A percentile compares a stretch with the other conserved stretches of the same genome.
phyloP scores from a whole-genome alignment of 2,888 invertebrate species.

The Pinctada fucata region DNA sequence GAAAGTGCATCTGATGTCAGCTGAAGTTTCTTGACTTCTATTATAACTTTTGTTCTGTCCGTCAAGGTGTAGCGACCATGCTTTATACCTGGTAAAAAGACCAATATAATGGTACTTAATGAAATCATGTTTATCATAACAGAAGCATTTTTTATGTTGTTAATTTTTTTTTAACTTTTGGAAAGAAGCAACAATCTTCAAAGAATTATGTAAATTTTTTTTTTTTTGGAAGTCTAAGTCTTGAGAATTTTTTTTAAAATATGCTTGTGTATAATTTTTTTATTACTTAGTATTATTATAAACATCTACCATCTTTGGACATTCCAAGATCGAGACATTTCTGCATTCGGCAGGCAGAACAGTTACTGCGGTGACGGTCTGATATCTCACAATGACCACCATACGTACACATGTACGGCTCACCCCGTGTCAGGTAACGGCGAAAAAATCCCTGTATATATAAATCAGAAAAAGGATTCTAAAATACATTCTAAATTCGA shows the following conservation, averaged over 20 bases:
- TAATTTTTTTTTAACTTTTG: too few relatives aligned
- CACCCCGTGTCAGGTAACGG: conserved; percentile 33
- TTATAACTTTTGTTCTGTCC: conserved; percentile 39
- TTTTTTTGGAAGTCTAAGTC: too few relatives aligned
- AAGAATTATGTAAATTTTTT: too few relatives aligned
- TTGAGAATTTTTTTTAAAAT: too few relatives aligned
- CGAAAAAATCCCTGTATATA: conserved; percentile 37
- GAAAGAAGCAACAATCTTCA: too few relatives aligned
- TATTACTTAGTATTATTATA: too few relatives aligned
- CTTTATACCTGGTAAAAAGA: conserved; percentile 26
- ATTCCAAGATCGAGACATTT: conserved; percentile 40
- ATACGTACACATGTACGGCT: conserved; percentile 38
- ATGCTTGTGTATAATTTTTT: too few relatives aligned
- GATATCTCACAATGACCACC: conserved; percentile 37
- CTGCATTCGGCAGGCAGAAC: conserved; percentile 41
- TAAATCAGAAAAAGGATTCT: neutral
- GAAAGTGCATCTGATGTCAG: neutral
- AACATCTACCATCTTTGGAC: conserved; percentile 36
- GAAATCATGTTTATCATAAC: too few relatives aligned
- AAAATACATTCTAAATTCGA: neutral
- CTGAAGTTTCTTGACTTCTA: conserved; percentile 33
- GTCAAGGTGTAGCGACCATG: conserved; percentile 40
- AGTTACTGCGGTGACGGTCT: conserved; percentile 36
- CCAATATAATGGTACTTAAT: too few relatives aligned
- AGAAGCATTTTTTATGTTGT: too few relatives aligned